Base-by-base conservation (phyloP, 2,888 invertebrate genomes). In the Sylvicola cinctus region DNA sequence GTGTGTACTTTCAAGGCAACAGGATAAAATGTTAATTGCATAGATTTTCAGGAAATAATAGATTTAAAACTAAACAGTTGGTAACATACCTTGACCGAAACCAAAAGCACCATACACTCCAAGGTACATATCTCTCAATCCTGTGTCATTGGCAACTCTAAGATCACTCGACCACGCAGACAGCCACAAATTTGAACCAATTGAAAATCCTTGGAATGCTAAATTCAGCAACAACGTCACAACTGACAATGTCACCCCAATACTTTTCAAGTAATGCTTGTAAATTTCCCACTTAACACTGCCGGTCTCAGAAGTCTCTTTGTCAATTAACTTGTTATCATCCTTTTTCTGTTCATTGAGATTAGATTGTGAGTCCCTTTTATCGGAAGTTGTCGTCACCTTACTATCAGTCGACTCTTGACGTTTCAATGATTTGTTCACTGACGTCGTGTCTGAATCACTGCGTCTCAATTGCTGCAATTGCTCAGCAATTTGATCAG, bases 251-350 rank as follows among this genome's bases (percentile, higher is more conserved):
- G 75, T 61, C 46, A 84, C 56, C 28, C 93, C 88, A 41, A 90
- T 79, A 31, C 84, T 79, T 55, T 69, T 70, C 43, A 90, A 63
- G 54, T 95, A 96, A 54, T 85, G 78, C 45, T 78, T 70, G 60
- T 93, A 93, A 0, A 95, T 90, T 38, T 64, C 61, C 66, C 77
- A 74, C 57, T 87, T 84, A 3, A 96, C 85, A 49, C 80, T 81
- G 46, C 95, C 95, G 1, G 84, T 88, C 63, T 88, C 85, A 0
- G 88, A 65, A 53, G 80, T 85, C 52, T 95, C 95, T 1, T 68
- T 69, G 57, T 91, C 87, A 41, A 93, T 91, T 7, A 95, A 63
- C 58, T 83, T 85, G 47, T 79, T 76, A 16, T 52, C 46, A 29
- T 47, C 42, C 1, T 60, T 47, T n/a, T n/a, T n/a, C n/a, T n/a